Base-by-base conservation (phyloP, 2,113 vertebrate genomes). In the Numida meleagris region DNA sequence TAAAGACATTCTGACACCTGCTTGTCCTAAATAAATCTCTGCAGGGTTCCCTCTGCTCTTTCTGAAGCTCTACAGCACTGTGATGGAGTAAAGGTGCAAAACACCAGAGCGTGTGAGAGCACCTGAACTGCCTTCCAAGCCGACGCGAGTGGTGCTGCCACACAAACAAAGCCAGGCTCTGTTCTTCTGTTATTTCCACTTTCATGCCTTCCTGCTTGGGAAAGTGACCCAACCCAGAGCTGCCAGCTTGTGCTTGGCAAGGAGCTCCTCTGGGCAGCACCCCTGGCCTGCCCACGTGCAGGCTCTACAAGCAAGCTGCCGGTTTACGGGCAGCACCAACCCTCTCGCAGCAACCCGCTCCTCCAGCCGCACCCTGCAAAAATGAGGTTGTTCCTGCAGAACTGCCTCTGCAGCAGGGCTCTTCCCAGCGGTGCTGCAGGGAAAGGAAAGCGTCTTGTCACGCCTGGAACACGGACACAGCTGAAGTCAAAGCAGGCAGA, bases 361-460 rank as follows among this genome's bases (percentile, higher is more conserved):
- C 59, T 53, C 94, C 80, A 82, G 24, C 61, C 62, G 61, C 77
- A 65, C 83, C 86, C 88, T 7, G 38, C 61, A 93, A 65, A 72
- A 95, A 95, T 93, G 94, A 62, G 53, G 92, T 0, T 34, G 29
- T 21, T 90, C 94, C 88, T 90, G 95, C 12, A 72, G 55, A 81
- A 25, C 94, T 6, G 57, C 90, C 66, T 62, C 46, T 12, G 0
- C 7, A 27, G 75, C 24, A 29, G 7, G 33, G 93, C 79, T 80
- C 14, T 25, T 45, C 85, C 50, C 50, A 57, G 84, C 58, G 6
- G 46, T 33, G 76, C 63, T 16, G 59, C 45, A 85, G 65, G 50
- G 10, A 29, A 66, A 31, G 50, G 40, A 72, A 4, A 57, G 79
- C 6, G 6, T 12, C 80, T 75, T 14, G n/a, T 46, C 43, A 7